These are phyloP conservation scores for Platichthys stellatus DNA, from an alignment of 2,113 vertebrate species.

Conservation along the genomic window DNA sequence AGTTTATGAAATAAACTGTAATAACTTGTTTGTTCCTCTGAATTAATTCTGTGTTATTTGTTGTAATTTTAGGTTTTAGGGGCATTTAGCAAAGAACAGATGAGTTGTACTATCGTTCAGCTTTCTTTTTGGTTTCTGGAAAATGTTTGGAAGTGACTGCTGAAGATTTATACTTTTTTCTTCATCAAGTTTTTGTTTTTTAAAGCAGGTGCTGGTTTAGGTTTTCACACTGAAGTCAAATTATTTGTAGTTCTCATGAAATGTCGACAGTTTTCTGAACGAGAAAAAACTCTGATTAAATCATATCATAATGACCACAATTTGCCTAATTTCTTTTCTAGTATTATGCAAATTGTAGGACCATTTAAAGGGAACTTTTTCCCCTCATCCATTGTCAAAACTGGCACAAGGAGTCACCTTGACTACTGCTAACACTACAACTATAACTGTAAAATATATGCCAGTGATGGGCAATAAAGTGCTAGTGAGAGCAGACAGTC, in stretches of 20 bases:
- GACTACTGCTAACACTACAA: background rate
- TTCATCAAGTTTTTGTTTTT: background rate
- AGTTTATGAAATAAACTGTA: background rate
- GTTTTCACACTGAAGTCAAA: too few species aligned
- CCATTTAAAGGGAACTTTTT: background rate
- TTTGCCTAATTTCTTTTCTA: background rate
- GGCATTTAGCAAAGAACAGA: background rate
- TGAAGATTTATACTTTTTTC: background rate
- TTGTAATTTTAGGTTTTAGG: background rate
- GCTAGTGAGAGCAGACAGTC: background rate
- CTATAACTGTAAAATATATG: slow-evolving; percentile 8
- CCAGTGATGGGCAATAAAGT: slow-evolving; percentile 2
- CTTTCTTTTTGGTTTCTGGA: background rate
- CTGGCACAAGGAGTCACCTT: background rate
- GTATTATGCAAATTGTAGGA: background rate
- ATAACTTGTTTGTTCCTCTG: too few species aligned
- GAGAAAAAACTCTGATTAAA: too few species aligned
- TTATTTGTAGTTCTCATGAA: too few species aligned
- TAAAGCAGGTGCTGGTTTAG: background rate
- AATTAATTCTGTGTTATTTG: background rate
- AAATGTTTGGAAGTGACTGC: background rate
- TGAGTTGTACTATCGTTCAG: background rate
- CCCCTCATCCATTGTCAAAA: background rate
- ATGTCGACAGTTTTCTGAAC: too few species aligned
- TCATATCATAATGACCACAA: background rate